These are phyloP conservation scores for Manis pentadactyla DNA, from an alignment of 2,797 vertebrate genomes.

Conservation along the genomic window DNA sequence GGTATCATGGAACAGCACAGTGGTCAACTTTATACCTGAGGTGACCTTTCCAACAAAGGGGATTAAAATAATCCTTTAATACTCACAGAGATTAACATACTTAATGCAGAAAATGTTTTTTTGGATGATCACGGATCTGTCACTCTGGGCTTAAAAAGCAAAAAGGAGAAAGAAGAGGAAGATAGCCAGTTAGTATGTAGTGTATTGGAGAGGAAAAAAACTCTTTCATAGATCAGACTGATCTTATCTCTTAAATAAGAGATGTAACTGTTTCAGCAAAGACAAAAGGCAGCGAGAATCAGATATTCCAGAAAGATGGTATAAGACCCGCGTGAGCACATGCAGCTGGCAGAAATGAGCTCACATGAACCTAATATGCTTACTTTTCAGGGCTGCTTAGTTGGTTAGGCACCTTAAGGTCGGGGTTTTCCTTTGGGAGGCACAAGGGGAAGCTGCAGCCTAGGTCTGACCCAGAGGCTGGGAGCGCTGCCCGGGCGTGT, in stretches of 20 bases:
- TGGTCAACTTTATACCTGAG: background rate
- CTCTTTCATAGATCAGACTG: background rate
- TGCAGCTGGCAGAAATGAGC: background rate
- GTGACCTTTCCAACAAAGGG: background rate
- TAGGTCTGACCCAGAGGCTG: background rate
- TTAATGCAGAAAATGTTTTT: background rate
- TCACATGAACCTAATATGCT: background rate
- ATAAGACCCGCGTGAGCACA: background rate
- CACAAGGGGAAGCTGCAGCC: background rate
- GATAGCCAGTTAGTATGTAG: background rate
- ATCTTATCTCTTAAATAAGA: background rate
- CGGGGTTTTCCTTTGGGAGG: background rate
- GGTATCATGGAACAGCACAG: no score
- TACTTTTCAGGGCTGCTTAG: background rate
- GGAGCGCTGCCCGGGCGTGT: no score
- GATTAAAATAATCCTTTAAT: background rate
- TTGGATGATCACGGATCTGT: background rate
- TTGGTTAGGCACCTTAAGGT: background rate
- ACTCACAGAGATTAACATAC: background rate
- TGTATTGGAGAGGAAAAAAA: background rate
- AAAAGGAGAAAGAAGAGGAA: background rate
- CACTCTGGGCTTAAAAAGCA: background rate
- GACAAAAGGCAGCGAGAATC: background rate
- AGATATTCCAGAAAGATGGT: background rate
- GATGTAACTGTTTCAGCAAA: background rate